A percentile compares a stretch with the other conserved stretches of the same genome.
phyloP scores from a whole-genome alignment of 2,888 invertebrate genomes.

The Xylota segnis region DNA sequence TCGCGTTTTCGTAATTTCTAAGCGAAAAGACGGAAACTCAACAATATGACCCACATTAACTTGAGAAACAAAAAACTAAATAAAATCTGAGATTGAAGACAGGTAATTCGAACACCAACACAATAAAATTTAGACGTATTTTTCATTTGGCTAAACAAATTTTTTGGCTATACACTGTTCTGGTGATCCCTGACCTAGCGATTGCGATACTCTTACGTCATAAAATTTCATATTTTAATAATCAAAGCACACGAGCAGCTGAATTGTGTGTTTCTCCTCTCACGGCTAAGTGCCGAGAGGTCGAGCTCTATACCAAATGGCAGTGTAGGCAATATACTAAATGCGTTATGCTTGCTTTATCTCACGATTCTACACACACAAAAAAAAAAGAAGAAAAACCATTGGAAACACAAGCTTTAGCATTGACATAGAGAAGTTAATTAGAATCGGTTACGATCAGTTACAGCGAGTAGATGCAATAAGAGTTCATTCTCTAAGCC shows the following conservation, averaged over 20 bases:
- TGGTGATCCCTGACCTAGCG: constrained; percentile 25
- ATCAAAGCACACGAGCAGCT: constrained; percentile 30
- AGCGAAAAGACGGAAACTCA: background rate
- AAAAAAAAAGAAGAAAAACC: constrained; percentile 6
- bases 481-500: background rate
- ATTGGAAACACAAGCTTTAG: constrained; percentile 17
- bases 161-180: constrained; percentile 2
- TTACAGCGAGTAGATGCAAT: constrained; percentile 9
- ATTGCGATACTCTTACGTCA: constrained; percentile 9
- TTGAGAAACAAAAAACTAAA: background rate
- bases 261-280: constrained; percentile 20
- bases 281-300: constrained; percentile 48
- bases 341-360: background rate
- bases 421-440: constrained; percentile 26
- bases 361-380: constrained; percentile 21
- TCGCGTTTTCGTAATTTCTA: no score
- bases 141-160: background rate
- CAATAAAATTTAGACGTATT: background rate
- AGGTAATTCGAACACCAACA: background rate
- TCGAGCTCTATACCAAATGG: constrained; percentile 37
- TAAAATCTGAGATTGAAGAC: background rate
- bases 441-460: constrained; percentile 8
- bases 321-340: background rate
- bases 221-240: constrained; percentile 23
- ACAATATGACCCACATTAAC: background rate